Evolutionary conservation across 2,113 vertebrate species (phyloP).

Genomic region (Boulengeromyrus knoepffleri): DNA sequence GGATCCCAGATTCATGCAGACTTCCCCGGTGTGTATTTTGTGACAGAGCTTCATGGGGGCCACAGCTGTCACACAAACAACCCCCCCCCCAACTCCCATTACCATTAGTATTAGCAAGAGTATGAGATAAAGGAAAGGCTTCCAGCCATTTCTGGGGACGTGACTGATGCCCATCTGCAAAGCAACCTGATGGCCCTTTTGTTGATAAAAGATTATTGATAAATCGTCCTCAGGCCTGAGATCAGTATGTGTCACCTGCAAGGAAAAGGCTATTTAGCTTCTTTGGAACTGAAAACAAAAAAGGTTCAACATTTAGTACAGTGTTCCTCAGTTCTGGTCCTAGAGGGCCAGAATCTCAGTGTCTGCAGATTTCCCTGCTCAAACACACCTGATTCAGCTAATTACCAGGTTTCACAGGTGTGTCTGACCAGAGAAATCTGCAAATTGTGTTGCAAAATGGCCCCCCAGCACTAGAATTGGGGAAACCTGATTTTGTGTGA

Average conservation of each 20-base stretch:
- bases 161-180: not conserved
- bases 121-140: constrained; percentile 4
- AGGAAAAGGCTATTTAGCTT: not conserved
- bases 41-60: constrained; percentile 46
- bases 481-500: not conserved
- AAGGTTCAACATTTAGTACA: not conserved
- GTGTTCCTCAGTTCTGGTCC: not conserved
- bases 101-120: constrained; percentile 30
- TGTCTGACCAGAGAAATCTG: not conserved
- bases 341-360: not conserved
- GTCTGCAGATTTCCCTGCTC: not conserved
- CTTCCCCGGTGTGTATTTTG: constrained; percentile 51
- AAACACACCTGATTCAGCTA: not conserved
- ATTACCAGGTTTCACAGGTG: not conserved
- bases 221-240: not conserved
- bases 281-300: not conserved
- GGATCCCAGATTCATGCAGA: constrained; percentile 61
- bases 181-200: not conserved
- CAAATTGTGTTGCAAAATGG: not conserved
- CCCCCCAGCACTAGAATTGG: not conserved
- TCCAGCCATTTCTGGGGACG: not conserved
- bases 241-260: not conserved
- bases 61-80: constrained; percentile 49
- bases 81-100: constrained; percentile 27
- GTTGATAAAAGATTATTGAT: not conserved